Conservation (phyloP, 2,888 invertebrate species). For the Cheilosia pagana region DNA sequence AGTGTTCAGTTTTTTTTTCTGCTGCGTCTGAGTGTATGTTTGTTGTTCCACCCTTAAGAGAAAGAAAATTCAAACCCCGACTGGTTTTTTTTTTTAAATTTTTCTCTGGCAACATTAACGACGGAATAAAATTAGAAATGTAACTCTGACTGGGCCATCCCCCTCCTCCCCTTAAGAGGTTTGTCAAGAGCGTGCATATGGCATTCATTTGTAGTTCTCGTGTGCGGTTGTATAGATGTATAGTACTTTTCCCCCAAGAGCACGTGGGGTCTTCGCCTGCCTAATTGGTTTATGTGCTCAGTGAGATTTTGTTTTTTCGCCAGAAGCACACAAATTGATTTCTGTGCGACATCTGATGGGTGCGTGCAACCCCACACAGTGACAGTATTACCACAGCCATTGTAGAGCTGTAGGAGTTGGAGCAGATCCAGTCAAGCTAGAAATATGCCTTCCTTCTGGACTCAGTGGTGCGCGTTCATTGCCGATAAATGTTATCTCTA, state of each 20-base stretch:
- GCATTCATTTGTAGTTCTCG: conserved; percentile 39
- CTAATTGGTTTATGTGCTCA: conserved; percentile 53
- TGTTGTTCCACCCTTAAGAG: conserved; percentile 29
- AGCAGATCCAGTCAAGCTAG: conserved; percentile 42
- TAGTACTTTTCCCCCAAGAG: background rate
- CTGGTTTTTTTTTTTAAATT: background rate
- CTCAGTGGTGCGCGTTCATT: conserved; percentile 64
- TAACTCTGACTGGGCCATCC: conserved; percentile 23
- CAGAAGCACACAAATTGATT: conserved; percentile 39
- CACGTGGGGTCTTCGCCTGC: conserved; percentile 62
- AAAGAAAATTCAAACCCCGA: background rate
- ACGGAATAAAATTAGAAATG: conserved; percentile 46
- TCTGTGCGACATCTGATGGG: conserved; percentile 38
- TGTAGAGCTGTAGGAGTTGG: background rate
- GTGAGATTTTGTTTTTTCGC: conserved; percentile 7
- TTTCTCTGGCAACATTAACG: conserved; percentile 23
- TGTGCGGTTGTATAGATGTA: background rate
- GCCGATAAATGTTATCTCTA: conserved; percentile 73
- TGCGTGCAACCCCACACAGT: conserved; percentile 1
- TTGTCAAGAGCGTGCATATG: conserved; percentile 59
- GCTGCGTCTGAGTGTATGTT: background rate
- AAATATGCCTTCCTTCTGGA: conserved; percentile 45
- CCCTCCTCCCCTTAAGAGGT: conserved; percentile 30
- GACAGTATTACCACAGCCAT: background rate
- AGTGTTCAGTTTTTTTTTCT: conserved; percentile 43